Percentiles rank a stretch among this genome's conserved stretches.
phyloP scores from a whole-genome alignment of 2,888 invertebrate species.

The Lasioglossum zephyrum region DNA sequence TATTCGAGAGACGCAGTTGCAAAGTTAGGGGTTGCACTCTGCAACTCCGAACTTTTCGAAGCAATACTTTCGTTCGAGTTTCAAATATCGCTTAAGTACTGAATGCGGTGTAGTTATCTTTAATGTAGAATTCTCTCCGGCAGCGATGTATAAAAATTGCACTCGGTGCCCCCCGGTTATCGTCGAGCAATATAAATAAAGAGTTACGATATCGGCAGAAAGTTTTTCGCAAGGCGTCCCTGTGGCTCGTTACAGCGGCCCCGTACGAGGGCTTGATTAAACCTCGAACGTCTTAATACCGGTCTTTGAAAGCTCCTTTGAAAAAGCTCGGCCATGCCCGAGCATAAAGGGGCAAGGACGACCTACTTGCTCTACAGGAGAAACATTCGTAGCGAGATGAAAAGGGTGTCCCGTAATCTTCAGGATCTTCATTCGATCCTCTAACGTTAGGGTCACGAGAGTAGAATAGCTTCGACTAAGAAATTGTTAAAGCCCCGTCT shows the following conservation, averaged over 20 bases:
- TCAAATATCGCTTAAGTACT: background rate
- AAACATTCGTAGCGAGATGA: slow-evolving; percentile 23
- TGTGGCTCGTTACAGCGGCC: slow-evolving; percentile 28
- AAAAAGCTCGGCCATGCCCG: slow-evolving; percentile 31
- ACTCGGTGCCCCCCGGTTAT: background rate
- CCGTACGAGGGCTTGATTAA: slow-evolving; percentile 67
- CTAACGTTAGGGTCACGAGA: background rate
- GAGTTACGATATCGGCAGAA: slow-evolving; percentile 15
- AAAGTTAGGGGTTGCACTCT: background rate
- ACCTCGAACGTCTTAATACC: slow-evolving; percentile 68
- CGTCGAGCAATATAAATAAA: background rate
- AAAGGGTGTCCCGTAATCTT: slow-evolving; percentile 22
- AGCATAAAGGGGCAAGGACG: slow-evolving; percentile 47
- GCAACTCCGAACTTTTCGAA: background rate
- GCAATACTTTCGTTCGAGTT: background rate
- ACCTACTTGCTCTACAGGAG: slow-evolving; percentile 53
- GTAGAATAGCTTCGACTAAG: background rate
- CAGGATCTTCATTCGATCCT: background rate
- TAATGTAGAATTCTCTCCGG: background rate
- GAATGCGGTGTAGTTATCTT: background rate
- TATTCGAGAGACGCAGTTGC: background rate
- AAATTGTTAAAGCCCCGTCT: background rate
- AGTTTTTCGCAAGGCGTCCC: slow-evolving; percentile 24
- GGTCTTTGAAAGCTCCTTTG: slow-evolving; percentile 54
- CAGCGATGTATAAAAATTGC: background rate